These are phyloP conservation scores for Colossoma macropomum DNA, from an alignment of 2,113 vertebrate species.

Conservation along the genomic window DNA sequence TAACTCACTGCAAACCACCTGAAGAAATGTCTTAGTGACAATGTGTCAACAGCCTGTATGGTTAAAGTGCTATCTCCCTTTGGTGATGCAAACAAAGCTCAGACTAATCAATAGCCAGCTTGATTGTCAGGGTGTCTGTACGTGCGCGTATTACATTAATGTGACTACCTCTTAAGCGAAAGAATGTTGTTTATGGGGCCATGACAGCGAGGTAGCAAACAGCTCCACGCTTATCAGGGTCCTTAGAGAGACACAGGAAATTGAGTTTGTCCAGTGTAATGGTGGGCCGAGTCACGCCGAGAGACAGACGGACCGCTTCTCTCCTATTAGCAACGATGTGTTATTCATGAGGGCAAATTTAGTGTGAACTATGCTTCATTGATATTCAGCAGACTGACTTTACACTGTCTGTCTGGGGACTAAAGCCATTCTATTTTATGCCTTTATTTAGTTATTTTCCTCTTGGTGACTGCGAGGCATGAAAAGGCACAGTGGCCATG, in stretches of 20 bases:
- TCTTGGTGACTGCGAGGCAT: conserved; percentile 51
- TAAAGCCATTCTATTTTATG: conserved; percentile 65
- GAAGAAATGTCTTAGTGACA: neutral
- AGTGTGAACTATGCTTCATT: conserved; percentile 79
- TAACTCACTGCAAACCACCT: conserved; percentile 17
- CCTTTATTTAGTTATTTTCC: conserved; percentile 72
- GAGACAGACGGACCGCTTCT: conserved; percentile 68
- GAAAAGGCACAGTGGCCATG: conserved; percentile 49
- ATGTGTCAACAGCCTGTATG: neutral
- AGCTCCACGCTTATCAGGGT: conserved; percentile 66
- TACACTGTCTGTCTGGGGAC: conserved; percentile 70
- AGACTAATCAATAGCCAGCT: conserved; percentile 52
- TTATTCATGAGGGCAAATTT: conserved; percentile 82
- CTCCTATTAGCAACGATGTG: conserved; percentile 77
- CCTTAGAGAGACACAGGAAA: conserved; percentile 76
- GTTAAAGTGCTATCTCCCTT: conserved; percentile 28
- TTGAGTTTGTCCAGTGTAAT: conserved; percentile 80
- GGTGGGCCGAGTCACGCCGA: conserved; percentile 70
- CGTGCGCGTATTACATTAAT: conserved; percentile 27
- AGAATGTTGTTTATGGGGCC: conserved; percentile 60
- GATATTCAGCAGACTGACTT: conserved; percentile 73
- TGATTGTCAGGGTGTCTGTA: conserved; percentile 29
- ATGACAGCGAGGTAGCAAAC: conserved; percentile 57
- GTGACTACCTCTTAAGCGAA: conserved; percentile 58
- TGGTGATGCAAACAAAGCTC: conserved; percentile 34